phyloP scores from a whole-genome alignment of 2,113 vertebrate genomes.

The Limnothrissa miodon region DNA sequence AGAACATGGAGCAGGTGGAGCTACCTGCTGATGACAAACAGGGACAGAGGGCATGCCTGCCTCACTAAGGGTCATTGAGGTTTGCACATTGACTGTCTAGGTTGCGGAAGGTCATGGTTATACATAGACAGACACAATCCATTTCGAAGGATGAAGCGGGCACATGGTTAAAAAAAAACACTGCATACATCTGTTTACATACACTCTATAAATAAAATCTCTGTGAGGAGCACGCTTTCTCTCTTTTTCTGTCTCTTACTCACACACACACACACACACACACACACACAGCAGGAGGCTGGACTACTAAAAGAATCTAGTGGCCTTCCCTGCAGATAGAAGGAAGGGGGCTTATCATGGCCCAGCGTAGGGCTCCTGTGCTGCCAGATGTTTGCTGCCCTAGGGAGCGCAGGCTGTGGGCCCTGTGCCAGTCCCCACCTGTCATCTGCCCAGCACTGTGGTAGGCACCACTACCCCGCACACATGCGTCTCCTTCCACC shows the following conservation, averaged over 20 bases:
- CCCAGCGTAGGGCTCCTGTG: not conserved
- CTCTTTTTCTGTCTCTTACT: too few species aligned
- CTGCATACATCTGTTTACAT: not conserved
- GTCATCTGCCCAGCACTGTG: not conserved
- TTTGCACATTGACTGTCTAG: not conserved
- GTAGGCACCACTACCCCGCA: not conserved
- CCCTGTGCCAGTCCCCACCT: not conserved
- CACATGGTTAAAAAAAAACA: too few species aligned
- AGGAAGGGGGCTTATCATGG: not conserved
- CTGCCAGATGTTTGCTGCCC: not conserved
- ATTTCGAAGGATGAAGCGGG: too few species aligned
- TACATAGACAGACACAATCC: too few species aligned
- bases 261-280: slow-evolving; percentile 14
- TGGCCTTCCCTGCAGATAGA: not conserved
- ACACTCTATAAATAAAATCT: too few species aligned
- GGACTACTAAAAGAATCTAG: not conserved
- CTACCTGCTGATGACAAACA: not conserved
- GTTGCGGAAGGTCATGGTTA: not conserved
- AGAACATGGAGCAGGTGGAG: not conserved
- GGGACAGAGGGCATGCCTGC: not conserved
- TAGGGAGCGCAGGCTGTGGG: not conserved
- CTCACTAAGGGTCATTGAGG: not conserved
- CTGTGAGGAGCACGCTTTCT: too few species aligned
- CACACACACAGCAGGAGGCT: not conserved
- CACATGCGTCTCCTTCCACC: too few species aligned